These are phyloP conservation scores for Malacosoma neustria DNA, from an alignment of 2,888 invertebrate species.

Conservation along the genomic window DNA sequence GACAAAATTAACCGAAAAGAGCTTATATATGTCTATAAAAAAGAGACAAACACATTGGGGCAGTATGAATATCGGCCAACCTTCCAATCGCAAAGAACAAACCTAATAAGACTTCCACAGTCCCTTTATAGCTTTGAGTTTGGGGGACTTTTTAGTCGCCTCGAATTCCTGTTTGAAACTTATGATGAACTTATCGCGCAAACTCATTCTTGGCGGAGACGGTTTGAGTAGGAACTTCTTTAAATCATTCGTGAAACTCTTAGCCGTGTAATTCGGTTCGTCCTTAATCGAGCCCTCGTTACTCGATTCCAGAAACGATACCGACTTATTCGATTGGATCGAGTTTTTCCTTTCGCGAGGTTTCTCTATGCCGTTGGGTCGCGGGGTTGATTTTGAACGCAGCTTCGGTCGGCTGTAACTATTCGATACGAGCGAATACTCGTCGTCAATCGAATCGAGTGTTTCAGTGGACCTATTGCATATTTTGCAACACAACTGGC, in stretches of 20 bases:
- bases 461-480: constrained; percentile 58
- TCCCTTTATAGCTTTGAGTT: constrained; percentile 64
- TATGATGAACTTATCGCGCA: constrained; percentile 62
- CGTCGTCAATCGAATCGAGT: constrained; percentile 48
- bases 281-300: constrained; percentile 54
- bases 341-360: constrained; percentile 52
- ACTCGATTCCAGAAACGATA: constrained; percentile 62
- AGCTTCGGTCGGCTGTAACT: constrained; percentile 43
- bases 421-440: constrained; percentile 47
- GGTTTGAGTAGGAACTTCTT: constrained; percentile 64
- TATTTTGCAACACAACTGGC: constrained; percentile 49
- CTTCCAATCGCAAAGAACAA: constrained; percentile 8
- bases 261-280: constrained; percentile 67
- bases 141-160: constrained; percentile 60
- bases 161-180: constrained; percentile 67
- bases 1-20: no score
- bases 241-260: constrained; percentile 67
- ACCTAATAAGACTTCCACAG: constrained; percentile 66
- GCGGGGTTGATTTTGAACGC: constrained; percentile 24
- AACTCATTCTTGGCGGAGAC: constrained; percentile 53
- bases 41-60: no score
- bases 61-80: background rate
- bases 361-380: constrained; percentile 27
- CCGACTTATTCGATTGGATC: constrained; percentile 64
- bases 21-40: no score